Base-by-base conservation (phyloP, 2,797 vertebrate species). In the Dicrostonyx torquatus region DNA sequence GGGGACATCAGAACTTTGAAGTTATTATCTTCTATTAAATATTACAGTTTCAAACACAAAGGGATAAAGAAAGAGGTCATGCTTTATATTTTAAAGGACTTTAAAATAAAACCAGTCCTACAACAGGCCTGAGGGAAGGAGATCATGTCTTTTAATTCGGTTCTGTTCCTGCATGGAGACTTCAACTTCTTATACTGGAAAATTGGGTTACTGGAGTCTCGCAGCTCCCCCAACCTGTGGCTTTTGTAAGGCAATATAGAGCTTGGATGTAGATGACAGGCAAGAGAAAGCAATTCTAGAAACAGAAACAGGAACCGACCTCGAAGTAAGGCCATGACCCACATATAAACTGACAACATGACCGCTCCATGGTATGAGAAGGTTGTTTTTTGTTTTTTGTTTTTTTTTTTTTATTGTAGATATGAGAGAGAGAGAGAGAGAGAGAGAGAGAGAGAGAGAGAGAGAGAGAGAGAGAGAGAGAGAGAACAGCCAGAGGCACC, bases 171-270 rank as follows among this genome's bases (percentile, higher is more conserved):
- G 37, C 66, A 87, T 62, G 6, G 40, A 43, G 45, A 48, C 55
- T 73, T 86, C 24, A 1, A 6, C 43, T 84, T 86, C 45, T 45
- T 91, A 9, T 8, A n/a, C 85, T 92, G 2, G 85, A 37, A 34
- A 93, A 50, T 20, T 45, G 37, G 11, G 4, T 66, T 64, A 62
- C 12, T 66, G 29, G 43, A 84, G 90, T 96, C 45, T 90, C 72
- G 50, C 22, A 93, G 48, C 15, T 82, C 70, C 73, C 64, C 88
- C 58, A 88, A 62, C 22, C 76, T 66, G 6, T 26, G 50, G 53
- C 75, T 90, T 97, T 60, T 66, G 86, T 17, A 55, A 93, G 85
- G 77, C 76, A 93, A 94, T 97, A 50, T 14, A 72, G 45, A 50
- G 29, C 34, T 73, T 64, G 72, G 68, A 50, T 31, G 72, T 77